A percentile compares a stretch with the other conserved stretches of the same genome.
phyloP scores from a whole-genome alignment of 2,797 vertebrate species.

The Molossus alvarezi region DNA sequence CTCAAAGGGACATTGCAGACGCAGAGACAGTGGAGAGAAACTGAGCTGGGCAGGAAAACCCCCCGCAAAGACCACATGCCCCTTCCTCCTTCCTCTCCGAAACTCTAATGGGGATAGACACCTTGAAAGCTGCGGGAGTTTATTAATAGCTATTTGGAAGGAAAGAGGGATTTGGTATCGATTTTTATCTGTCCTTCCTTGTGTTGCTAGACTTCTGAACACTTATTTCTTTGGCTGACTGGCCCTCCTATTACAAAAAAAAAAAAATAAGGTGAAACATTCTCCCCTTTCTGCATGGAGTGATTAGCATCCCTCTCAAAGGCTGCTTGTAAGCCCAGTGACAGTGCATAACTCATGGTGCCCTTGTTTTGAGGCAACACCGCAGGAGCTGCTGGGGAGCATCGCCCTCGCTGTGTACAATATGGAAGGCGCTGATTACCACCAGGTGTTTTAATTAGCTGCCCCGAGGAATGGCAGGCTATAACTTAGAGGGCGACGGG shows the following conservation, averaged over 20 bases:
- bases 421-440: constrained; percentile 28
- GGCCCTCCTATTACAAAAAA: constrained; percentile 64
- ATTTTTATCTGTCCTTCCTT: constrained; percentile 70
- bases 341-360: constrained; percentile 74
- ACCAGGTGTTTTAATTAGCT: constrained; percentile 74
- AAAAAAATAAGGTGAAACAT: constrained; percentile 60
- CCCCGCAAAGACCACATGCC: neutral
- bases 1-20: neutral
- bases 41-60: neutral
- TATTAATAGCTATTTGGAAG: constrained; percentile 71
- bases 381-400: constrained; percentile 16
- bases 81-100: neutral
- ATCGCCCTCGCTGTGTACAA: constrained; percentile 14
- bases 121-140: constrained; percentile 43
- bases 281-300: neutral
- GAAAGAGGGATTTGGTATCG: constrained; percentile 67
- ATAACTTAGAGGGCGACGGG: neutral
- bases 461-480: constrained; percentile 9
- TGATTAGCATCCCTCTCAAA: constrained; percentile 75
- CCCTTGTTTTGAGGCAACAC: constrained; percentile 67
- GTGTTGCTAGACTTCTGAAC: constrained; percentile 72
- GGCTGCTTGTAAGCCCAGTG: constrained; percentile 68
- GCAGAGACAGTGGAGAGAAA: neutral
- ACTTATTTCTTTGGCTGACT: constrained; percentile 73
- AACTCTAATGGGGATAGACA: neutral